Percentiles rank a stretch among this genome's conserved stretches.
Evolutionary conservation across 2,113 vertebrate species (phyloP).

Genomic region (Himantopus leucocephalus): DNA sequence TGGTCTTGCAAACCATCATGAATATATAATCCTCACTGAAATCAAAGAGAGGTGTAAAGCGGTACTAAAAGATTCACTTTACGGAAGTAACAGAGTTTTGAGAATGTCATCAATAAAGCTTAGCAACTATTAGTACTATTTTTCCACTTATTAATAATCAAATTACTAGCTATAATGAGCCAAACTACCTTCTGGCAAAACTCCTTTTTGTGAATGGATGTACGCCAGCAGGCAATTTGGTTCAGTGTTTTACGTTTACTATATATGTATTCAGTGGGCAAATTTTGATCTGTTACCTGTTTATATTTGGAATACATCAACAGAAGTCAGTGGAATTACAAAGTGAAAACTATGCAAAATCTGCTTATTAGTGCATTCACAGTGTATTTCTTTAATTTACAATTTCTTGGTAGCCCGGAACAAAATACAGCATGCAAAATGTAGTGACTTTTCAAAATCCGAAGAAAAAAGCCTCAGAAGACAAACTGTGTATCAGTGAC

Average conservation of each 20-base stretch:
- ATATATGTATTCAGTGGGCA: conserved; percentile 5
- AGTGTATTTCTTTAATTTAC: background rate
- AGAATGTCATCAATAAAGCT: conserved; percentile 44
- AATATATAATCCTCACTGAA: background rate
- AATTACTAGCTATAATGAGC: conserved; percentile 60
- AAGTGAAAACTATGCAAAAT: background rate
- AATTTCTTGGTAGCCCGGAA: background rate
- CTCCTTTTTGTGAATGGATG: conserved; percentile 39
- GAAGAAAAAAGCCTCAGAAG: background rate
- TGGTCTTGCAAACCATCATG: background rate
- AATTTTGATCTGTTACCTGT: conserved; percentile 61
- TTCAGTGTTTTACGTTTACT: conserved; percentile 40
- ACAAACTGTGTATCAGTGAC: background rate
- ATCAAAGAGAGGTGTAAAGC: background rate
- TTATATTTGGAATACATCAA: conserved; percentile 37
- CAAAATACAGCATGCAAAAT: background rate
- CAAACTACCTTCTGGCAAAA: conserved; percentile 64
- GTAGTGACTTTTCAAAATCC: background rate
- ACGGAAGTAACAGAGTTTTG: background rate
- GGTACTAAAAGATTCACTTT: background rate
- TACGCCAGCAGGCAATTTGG: conserved; percentile 33
- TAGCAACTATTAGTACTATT: conserved; percentile 47
- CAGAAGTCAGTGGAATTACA: conserved; percentile 8
- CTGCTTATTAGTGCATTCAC: conserved; percentile 22
- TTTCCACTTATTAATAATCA: conserved; percentile 60